Evolutionary conservation across 2,888 invertebrate genomes (phyloP).

Genomic region (Tetanocera ferruginea): DNA sequence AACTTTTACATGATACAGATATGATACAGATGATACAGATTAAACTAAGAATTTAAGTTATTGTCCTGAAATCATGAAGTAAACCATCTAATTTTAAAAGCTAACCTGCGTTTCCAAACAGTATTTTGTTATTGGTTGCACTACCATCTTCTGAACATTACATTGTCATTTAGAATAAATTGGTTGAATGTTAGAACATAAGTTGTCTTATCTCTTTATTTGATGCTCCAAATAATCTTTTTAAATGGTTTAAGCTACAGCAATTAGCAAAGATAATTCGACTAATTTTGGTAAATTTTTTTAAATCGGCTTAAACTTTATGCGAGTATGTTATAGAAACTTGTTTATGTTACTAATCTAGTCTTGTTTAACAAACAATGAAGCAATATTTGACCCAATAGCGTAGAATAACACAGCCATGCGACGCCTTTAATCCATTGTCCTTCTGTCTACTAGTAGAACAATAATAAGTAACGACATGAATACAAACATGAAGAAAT

Average conservation of each 20-base stretch:
- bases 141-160: no score
- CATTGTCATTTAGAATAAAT: no score
- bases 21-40: no score
- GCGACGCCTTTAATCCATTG: constrained; percentile 44
- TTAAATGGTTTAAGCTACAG: constrained; percentile 46
- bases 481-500: neutral
- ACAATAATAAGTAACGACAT: neutral
- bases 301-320: constrained; percentile 64
- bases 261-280: constrained; percentile 60
- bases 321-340: constrained; percentile 52
- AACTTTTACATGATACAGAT: neutral
- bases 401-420: constrained; percentile 60
- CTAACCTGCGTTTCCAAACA: neutral
- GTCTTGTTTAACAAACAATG: constrained; percentile 67
- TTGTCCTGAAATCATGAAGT: no score
- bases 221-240: neutral
- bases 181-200: no score
- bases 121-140: no score
- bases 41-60: no score
- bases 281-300: constrained; percentile 56
- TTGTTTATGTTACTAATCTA: constrained; percentile 66
- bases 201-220: neutral
- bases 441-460: neutral
- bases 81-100: no score
- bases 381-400: constrained; percentile 63